Evolutionary conservation across 2,797 vertebrate genomes (phyloP), one percentile per base, ranked within the genome.

Genomic region (Acipenser transmontanus): DNA sequence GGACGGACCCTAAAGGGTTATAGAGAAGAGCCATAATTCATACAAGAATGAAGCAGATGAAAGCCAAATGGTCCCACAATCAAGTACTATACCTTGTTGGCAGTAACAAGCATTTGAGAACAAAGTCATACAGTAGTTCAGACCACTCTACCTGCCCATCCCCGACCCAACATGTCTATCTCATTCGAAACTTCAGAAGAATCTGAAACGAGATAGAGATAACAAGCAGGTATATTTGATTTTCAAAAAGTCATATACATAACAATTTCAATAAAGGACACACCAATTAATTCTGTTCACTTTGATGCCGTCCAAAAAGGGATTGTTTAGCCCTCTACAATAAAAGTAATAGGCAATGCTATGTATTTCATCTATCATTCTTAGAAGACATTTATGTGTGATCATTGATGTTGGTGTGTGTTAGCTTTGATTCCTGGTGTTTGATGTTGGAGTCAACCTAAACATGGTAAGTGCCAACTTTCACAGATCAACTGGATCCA

Each of bases 191-290:
- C 34, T 34, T 34, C 34, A 34, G 34, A 34, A 34, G 34, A 34
- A 34, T 34, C 34, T 34, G 34, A 34, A 34, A 34, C 34, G 34
- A 34, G 34, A 34, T 34, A 34, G 34, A 34, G 34, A 34, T 34
- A 34, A 34, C 34, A 34, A 34, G 34, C 34, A 49, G 34, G 34
- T 59, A n/a, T 57, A 70, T 69, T 74, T 12, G 77, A 69, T 62
- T 74, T 74, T 77, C 82, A 78, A 76, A 73, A 76, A 80, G 71
- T 67, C 67, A 47, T 71, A 74, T 67, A 70, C 71, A 65, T 84
- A 86, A 83, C 87, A 81, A 81, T 70, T 71, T 77, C 70, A 75
- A 34, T 76, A 82, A 88, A 88, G 83, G 82, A 86, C 84, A 85
- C 70, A 81, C 84, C 84, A 85, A 89, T 90, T 88, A 88, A 70